Base-by-base conservation (phyloP, 2,797 vertebrate genomes). In the Sebastolobus altivelis region DNA sequence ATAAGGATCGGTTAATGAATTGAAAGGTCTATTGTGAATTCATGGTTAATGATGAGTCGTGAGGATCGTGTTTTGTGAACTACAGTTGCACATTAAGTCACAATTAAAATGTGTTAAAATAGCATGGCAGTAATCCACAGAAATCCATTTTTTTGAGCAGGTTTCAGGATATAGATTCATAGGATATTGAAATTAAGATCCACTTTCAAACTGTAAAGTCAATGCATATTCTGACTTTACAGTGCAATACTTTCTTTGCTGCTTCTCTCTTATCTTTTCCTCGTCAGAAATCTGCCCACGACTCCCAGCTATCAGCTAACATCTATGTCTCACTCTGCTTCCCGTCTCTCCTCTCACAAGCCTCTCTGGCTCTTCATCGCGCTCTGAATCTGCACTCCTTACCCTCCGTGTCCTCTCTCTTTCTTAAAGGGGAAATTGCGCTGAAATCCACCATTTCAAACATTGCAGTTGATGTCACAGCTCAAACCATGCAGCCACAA, bases 371-470 rank as follows among this genome's bases (percentile, higher is more conserved):
- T 74, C 54, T 72, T 63, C 54, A 33, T 65, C 65, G 12, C 13
- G 37, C 69, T 71, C 63, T 65, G 67, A 49, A 71, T 80, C 73
- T 81, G 56, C 72, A 72, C 61, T 59, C 70, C 63, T 27, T 55
- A 62, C 70, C 79, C 78, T 63, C 35, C 18, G 46, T 54, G 55
- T 72, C 37, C 59, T 52, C 59, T 56, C n/a, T 66, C n/a, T 37
- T 31, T 63, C 67, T 81, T 85, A 68, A 81, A 87, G 70, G 60
- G 46, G 65, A 56, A 27, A n/a, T 46, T 65, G 37, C 59, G 22
- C 55, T 2, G 3, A 67, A 72, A 77, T 49, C 72, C 54, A 35
- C 66, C 11, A 10, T 65, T 56, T 68, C 11, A 55, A 65, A 6
- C 14, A 1, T 5, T 40, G 54, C 37, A 71, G 16, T 7, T 14